A percentile compares a stretch with the other conserved stretches of the same genome.
These are phyloP conservation scores for Falcaria lacertinaria DNA, from an alignment of 2,888 invertebrate species.

Conservation along the genomic window DNA sequence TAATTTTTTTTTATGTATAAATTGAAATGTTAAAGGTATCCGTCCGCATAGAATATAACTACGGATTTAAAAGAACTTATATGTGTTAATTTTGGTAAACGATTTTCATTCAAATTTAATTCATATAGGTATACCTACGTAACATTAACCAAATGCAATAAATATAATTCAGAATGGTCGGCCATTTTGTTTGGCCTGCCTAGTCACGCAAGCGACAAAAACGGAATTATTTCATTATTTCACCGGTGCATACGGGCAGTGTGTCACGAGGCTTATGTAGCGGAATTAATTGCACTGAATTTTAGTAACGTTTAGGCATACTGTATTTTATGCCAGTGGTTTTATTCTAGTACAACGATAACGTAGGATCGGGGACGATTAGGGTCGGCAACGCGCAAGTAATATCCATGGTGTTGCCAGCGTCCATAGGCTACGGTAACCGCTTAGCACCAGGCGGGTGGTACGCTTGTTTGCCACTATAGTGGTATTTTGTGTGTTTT, in stretches of 20 bases:
- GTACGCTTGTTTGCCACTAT: too few species aligned
- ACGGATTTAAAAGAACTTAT: too few species aligned
- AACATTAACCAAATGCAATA: not conserved
- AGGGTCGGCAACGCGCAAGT: constrained; percentile 4
- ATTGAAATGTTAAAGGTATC: too few species aligned
- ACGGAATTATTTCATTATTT: constrained; percentile 14
- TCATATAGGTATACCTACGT: too few species aligned
- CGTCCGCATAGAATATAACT: too few species aligned
- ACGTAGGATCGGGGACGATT: constrained; percentile 1
- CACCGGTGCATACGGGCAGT: constrained; percentile 12
- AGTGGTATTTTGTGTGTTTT: too few species aligned
- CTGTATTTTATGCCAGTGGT: not conserved
- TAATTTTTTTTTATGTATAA: too few species aligned
- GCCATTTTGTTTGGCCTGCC: constrained; percentile 1
- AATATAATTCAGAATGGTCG: not conserved
- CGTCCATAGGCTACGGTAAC: constrained; percentile 19
- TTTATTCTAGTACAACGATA: too few species aligned
- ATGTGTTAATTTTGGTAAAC: too few species aligned
- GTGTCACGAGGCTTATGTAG: constrained; percentile 9
- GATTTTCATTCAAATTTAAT: too few species aligned
- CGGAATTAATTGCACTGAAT: constrained; percentile 11
- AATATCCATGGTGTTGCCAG: too few species aligned
- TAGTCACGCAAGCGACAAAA: constrained; percentile 19
- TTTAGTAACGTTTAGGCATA: constrained; percentile 4
- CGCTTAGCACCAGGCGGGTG: too few species aligned